A percentile compares a stretch with the other conserved stretches of the same genome.
Evolutionary conservation across 1,140 invertebrate species (phyloP).

Genomic region (Heliconius congener): DNA sequence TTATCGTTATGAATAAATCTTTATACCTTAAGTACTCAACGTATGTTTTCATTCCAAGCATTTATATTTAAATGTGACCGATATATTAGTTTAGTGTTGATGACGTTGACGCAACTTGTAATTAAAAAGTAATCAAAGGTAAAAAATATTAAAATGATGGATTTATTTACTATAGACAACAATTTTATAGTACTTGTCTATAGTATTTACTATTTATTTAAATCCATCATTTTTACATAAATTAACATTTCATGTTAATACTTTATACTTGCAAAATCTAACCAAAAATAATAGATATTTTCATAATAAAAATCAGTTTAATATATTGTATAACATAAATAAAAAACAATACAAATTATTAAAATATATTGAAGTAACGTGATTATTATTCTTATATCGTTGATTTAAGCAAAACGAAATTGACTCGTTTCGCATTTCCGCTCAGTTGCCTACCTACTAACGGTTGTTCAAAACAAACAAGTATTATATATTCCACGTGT

Average conservation of each 20-base stretch:
- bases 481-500: constrained; percentile 5
- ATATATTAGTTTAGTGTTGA: constrained; percentile 57
- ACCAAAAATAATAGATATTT: too few relatives aligned
- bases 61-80: constrained; percentile 55
- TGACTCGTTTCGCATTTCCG: neutral
- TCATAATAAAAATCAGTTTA: too few relatives aligned
- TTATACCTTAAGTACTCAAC: constrained; percentile 25
- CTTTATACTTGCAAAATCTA: too few relatives aligned
- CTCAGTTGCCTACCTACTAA: neutral
- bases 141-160: constrained; percentile 10
- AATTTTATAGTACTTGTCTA: neutral
- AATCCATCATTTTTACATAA: too few relatives aligned
- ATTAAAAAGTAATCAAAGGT: constrained; percentile 59
- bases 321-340: too few relatives aligned
- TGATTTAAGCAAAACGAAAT: constrained; percentile 3
- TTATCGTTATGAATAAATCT: constrained; percentile 23
- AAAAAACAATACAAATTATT: too few relatives aligned
- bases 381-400: neutral
- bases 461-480: constrained; percentile 14
- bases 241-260: too few relatives aligned
- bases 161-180: neutral
- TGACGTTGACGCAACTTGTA: constrained; percentile 41
- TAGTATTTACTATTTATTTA: too few relatives aligned
- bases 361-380: neutral
- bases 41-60: constrained; percentile 41